These are phyloP conservation scores for Nymphalis urticae DNA, from an alignment of 2,888 invertebrate species.

Conservation along the genomic window DNA sequence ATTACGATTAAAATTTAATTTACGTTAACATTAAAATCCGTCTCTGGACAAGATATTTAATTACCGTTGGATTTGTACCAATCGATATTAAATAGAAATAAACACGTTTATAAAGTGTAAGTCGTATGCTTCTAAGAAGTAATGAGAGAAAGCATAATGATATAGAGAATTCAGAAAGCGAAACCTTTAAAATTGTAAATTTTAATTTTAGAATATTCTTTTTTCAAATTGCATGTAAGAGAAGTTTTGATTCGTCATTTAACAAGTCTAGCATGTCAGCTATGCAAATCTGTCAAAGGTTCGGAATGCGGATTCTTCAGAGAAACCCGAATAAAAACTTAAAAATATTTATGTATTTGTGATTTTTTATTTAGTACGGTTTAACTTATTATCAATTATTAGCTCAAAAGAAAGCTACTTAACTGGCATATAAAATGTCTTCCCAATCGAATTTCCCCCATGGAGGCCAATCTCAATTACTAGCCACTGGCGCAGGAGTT, in stretches of 20 bases:
- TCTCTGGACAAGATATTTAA: slow-evolving; percentile 9
- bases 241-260: background rate
- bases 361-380: too few species aligned
- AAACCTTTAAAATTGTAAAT: slow-evolving; percentile 12
- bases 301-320: too few species aligned
- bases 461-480: too few species aligned
- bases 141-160: slow-evolving; percentile 8
- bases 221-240: background rate
- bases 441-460: too few species aligned
- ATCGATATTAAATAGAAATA: slow-evolving; percentile 24
- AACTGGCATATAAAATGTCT: too few species aligned
- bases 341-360: too few species aligned
- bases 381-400: too few species aligned
- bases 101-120: slow-evolving; percentile 20
- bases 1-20: slow-evolving; percentile 6
- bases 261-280: background rate
- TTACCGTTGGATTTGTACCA: slow-evolving; percentile 8
- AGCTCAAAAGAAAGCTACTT: too few species aligned
- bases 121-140: background rate
- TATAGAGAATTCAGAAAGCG: slow-evolving; percentile 16
- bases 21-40: slow-evolving; percentile 5
- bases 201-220: background rate
- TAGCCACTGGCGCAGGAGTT: too few species aligned
- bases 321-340: too few species aligned
- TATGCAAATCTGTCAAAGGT: background rate